Percentiles rank a stretch among this genome's conserved stretches.
phyloP scores from a whole-genome alignment of 53 echinoderm and acorn worm genomes.

The Holothuria scabra region DNA sequence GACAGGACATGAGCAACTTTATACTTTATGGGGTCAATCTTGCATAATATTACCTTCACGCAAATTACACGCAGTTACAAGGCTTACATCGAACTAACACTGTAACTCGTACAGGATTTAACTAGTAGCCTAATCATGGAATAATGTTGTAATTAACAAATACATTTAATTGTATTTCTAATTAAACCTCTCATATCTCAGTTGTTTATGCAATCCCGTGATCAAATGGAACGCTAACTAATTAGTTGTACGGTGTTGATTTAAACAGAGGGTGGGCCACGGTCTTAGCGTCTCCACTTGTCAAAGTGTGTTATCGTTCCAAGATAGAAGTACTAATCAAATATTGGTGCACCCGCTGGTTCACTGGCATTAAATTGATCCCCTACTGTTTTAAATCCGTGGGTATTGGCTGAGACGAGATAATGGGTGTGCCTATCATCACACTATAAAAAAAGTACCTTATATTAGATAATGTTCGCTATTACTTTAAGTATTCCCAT shows the following conservation, averaged over 20 bases:
- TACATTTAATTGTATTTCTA: neutral
- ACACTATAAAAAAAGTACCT: constrained; percentile 6
- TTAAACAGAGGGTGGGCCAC: constrained; percentile 39
- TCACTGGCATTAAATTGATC: constrained; percentile 22
- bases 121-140: too few species aligned
- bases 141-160: neutral
- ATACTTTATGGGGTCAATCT: too few species aligned
- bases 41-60: too few species aligned
- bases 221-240: neutral
- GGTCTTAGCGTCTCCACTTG: constrained; percentile 31
- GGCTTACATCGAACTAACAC: too few species aligned
- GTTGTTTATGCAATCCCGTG: neutral
- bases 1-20: too few species aligned
- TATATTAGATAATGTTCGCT: neutral
- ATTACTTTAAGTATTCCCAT: too few species aligned
- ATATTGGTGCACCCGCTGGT: constrained; percentile 34
- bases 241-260: constrained; percentile 33
- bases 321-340: constrained; percentile 8
- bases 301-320: constrained; percentile 26
- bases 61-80: too few species aligned
- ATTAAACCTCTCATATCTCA: neutral
- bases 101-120: too few species aligned
- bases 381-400: constrained; percentile 38
- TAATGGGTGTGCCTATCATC: constrained; percentile 22
- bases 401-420: constrained; percentile 24